Base-by-base conservation (phyloP, 2,888 invertebrate species). In the Lasius fuliginosus region DNA sequence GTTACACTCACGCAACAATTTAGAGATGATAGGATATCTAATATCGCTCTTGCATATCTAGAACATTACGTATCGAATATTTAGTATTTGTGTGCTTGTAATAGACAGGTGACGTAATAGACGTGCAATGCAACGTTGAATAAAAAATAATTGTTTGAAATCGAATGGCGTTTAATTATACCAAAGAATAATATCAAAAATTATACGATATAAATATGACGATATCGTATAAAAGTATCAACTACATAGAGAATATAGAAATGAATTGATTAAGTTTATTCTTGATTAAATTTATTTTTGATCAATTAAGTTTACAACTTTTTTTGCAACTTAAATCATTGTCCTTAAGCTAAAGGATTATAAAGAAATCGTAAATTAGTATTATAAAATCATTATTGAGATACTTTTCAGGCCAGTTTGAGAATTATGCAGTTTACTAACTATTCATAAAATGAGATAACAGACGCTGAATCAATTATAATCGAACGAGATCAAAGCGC, bases 1-100 rank as follows among this genome's bases (percentile, higher is more conserved):
- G 42, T 36, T 36, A 27, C 23, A 12, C 11, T 79, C 36, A 79
- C 71, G 36, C 46, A 60, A 60, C 40, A 46, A 46, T 71, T 60
- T 60, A 40, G 49, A 36, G n/a, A 42, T 53, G 56, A 27, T 69
- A 46, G 1, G 33, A 27, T 27, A 33, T 53, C 15, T 69, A 27
- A 73, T 27, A 77, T 23, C 33, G 2, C 27, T 67, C 67, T 46
- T 27, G 46, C 4, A 0, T 40, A 77, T 56, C 46, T 42, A 58
- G n/a, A 33, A n/a, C 3, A 42, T 9, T 30, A 40, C 27, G 33
- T 56, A 30, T n/a, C 40, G 1, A 53, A 64, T 4, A 8, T 49
- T 36, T 4, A 56, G 4, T 36, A 36, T 36, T n/a, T 53, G 53
- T 30, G n/a, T 18, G 12, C 5, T 18, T 18, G 2, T 23, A 36